A percentile compares a stretch with the other conserved stretches of the same genome.
Evolutionary conservation across 2,888 invertebrate genomes (phyloP).

Genomic region (Sphaerophoria taeniata): DNA sequence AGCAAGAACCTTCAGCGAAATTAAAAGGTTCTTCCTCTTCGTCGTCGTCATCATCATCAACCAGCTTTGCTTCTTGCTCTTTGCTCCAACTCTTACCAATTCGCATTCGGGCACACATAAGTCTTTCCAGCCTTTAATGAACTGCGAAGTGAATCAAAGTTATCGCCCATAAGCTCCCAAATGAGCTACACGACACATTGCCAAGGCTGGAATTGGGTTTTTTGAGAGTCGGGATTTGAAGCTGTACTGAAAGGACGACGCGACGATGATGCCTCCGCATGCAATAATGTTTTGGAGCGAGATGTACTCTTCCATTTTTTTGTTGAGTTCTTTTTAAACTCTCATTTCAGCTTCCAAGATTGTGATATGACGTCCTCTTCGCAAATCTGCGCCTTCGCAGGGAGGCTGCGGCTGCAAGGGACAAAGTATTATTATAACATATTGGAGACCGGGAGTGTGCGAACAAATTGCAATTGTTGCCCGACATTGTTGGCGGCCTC

Average conservation of each 20-base stretch:
- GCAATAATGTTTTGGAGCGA: slow-evolving; percentile 48
- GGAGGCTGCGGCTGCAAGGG: not conserved
- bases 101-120: slow-evolving; percentile 58
- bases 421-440: slow-evolving; percentile 63
- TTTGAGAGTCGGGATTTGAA: not conserved
- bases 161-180: slow-evolving; percentile 74
- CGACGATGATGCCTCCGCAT: slow-evolving; percentile 63
- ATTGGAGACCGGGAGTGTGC: slow-evolving; percentile 78
- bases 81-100: slow-evolving; percentile 59
- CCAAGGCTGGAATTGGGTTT: not conserved
- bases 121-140: slow-evolving; percentile 80
- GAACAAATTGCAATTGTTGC: slow-evolving; percentile 83
- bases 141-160: slow-evolving; percentile 82
- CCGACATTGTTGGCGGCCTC: slow-evolving; percentile 80
- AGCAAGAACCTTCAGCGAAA: slow-evolving; percentile 54
- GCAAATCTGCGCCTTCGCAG: not conserved
- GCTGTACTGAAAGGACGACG: slow-evolving; percentile 35
- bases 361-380: slow-evolving; percentile 59
- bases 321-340: slow-evolving; percentile 45
- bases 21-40: slow-evolving; percentile 68
- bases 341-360: slow-evolving; percentile 66
- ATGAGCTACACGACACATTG: slow-evolving; percentile 70
- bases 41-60: slow-evolving; percentile 3
- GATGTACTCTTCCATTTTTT: slow-evolving; percentile 49
- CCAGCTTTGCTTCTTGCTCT: slow-evolving; percentile 22